Percentiles rank a stretch among this genome's conserved stretches.
Conservation (phyloP, 2,797 vertebrate genomes). For the Lophotriccus pileatus region DNA sequence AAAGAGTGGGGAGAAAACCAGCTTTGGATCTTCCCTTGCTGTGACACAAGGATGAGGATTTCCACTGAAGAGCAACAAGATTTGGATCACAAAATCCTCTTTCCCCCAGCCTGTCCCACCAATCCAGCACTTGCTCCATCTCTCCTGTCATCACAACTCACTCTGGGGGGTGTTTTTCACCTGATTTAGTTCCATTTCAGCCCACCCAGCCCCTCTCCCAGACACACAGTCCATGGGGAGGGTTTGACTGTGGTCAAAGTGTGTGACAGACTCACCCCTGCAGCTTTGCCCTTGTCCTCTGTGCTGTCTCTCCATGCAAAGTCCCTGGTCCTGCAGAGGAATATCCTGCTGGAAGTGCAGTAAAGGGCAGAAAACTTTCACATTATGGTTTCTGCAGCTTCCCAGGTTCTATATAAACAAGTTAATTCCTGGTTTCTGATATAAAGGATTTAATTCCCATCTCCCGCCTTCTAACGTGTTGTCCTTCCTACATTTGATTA, state of each 20-base stretch:
- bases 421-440: neutral
- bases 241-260: neutral
- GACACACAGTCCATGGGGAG: neutral
- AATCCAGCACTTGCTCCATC: neutral
- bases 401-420: neutral
- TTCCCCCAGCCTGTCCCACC: neutral
- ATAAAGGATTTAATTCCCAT: neutral
- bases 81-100: neutral
- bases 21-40: no score
- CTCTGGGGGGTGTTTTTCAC: neutral
- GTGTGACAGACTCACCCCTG: neutral
- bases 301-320: neutral
- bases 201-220: neutral
- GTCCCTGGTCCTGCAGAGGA: neutral
- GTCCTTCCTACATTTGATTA: neutral
- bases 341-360: neutral
- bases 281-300: neutral
- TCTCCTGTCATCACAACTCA: neutral
- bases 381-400: neutral
- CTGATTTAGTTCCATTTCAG: neutral
- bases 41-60: neutral
- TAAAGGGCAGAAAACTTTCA: neutral
- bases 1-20: no score
- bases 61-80: neutral
- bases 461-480: neutral